Percentiles rank a stretch among this genome's conserved stretches.
phyloP scores from a whole-genome alignment of 2,888 invertebrate species.

The Penaeus monodon region DNA sequence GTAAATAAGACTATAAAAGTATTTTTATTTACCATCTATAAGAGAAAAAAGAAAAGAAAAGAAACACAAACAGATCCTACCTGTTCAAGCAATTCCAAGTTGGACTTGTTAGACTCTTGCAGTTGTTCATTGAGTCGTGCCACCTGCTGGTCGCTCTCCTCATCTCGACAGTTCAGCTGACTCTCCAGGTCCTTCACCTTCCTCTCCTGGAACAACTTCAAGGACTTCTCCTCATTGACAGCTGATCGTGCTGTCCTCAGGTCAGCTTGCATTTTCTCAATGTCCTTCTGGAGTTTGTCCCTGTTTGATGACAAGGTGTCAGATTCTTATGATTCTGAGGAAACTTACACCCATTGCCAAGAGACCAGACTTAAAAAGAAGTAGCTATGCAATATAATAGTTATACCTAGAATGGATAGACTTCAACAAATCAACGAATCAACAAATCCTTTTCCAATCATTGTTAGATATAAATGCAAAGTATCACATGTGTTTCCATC shows the following conservation, averaged over 20 bases:
- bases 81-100: slow-evolving; percentile 69
- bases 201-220: slow-evolving; percentile 72
- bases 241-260: slow-evolving; percentile 70
- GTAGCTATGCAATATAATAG: no score
- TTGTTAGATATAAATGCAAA: no score
- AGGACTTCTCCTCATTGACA: slow-evolving; percentile 75
- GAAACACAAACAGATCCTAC: slow-evolving; percentile 62
- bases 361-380: no score
- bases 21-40: background rate
- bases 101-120: slow-evolving; percentile 65
- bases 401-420: no score
- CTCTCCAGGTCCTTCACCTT: slow-evolving; percentile 66
- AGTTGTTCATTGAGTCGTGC: slow-evolving; percentile 34
- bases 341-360: no score
- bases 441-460: no score
- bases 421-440: no score
- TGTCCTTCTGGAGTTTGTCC: slow-evolving; percentile 70
- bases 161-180: slow-evolving; percentile 56
- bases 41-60: background rate
- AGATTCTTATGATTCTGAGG: no score
- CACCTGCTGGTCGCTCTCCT: slow-evolving; percentile 70
- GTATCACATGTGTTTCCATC: no score
- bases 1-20: no score
- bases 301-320: slow-evolving; percentile 34
- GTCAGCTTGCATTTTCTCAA: slow-evolving; percentile 73